These are phyloP conservation scores for Taurulus bubalis DNA, from an alignment of 2,113 vertebrate genomes.

Conservation along the genomic window DNA sequence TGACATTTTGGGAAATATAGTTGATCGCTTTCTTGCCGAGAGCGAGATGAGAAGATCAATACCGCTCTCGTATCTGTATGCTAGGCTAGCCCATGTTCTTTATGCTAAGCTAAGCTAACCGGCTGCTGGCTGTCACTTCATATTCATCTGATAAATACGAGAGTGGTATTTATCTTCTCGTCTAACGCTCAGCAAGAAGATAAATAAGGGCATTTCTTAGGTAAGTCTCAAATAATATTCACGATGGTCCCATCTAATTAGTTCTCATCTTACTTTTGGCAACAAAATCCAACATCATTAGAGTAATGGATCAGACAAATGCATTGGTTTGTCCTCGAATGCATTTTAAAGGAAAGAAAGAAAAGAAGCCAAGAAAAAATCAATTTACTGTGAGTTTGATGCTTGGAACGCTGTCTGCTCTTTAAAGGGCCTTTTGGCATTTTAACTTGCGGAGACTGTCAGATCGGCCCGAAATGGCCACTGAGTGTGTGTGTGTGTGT, in stretches of 20 bases:
- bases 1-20: neutral
- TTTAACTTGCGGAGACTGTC: conserved; percentile 40
- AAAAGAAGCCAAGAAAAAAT: neutral
- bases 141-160: neutral
- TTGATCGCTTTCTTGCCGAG: neutral
- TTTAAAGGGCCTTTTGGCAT: conserved; percentile 59
- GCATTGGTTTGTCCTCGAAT: conserved; percentile 33
- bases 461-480: conserved; percentile 8
- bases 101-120: conserved; percentile 6
- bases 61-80: neutral
- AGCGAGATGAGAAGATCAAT: neutral
- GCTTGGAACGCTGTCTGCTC: conserved; percentile 29
- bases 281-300: conserved; percentile 44
- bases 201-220: neutral
- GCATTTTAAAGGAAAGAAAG: conserved; percentile 22
- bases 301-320: conserved; percentile 30
- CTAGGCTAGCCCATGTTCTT: neutral
- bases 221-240: neutral
- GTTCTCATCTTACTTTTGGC: neutral
- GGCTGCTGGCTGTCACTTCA: neutral
- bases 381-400: conserved; percentile 9
- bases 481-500: conserved; percentile 20
- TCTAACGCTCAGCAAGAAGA: neutral
- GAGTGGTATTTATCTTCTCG: neutral
- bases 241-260: neutral